Evolutionary conservation across 2,113 vertebrate genomes (phyloP).

Genomic region (Xiphias gladius): DNA sequence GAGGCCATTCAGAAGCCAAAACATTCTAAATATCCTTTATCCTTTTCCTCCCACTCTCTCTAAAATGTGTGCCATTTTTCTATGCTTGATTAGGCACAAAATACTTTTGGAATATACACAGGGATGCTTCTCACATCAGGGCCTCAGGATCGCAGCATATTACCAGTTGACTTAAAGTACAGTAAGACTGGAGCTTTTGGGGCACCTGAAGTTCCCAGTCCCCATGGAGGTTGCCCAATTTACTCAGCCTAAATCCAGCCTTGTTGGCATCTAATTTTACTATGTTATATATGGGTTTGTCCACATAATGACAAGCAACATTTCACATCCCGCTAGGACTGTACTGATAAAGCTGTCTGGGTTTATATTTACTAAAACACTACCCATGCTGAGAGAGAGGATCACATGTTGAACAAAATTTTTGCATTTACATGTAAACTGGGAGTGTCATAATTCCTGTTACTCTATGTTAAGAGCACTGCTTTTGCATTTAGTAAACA

Average conservation of each 20-base stretch:
- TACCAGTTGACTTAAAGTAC: not conserved
- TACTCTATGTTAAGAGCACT: not conserved
- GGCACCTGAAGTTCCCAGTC: not conserved
- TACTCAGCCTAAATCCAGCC: not conserved
- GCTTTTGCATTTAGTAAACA: not conserved
- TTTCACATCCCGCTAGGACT: not conserved
- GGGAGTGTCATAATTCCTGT: not conserved
- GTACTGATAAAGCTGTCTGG: not conserved
- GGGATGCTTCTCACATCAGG: not conserved
- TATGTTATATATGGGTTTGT: not conserved
- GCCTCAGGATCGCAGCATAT: not conserved
- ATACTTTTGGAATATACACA: no score
- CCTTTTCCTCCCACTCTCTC: not conserved
- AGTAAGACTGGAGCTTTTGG: not conserved
- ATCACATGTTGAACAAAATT: not conserved
- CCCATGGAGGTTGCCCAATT: no score
- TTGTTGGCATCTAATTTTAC: not conserved
- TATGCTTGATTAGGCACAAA: not conserved
- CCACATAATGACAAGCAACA: not conserved
- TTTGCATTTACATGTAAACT: not conserved
- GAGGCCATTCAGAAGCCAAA: no score
- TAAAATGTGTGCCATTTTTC: not conserved
- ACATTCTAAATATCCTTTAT: no score
- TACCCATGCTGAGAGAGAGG: not conserved
- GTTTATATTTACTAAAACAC: not conserved